Evolutionary conservation across 2,113 vertebrate species (phyloP).

Genomic region (Rhadina sibilatrix): DNA sequence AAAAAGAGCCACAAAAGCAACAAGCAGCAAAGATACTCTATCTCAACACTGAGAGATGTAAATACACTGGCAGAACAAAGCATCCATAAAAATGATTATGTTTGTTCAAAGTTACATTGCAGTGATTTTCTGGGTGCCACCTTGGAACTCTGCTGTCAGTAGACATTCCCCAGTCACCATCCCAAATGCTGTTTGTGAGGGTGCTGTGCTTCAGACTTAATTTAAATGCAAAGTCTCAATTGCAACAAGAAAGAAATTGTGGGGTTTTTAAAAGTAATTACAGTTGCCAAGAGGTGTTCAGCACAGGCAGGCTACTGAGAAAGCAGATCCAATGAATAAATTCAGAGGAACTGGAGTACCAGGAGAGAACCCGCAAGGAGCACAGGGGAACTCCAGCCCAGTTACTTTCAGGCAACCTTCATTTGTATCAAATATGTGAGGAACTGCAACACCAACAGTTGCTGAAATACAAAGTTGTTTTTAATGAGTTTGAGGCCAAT

Average conservation of each 20-base stretch:
- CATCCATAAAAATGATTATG: not conserved
- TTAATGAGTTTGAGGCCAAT: not conserved
- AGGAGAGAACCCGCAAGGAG: not conserved
- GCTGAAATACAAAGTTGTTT: not conserved
- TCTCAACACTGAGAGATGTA: not conserved
- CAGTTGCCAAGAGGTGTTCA: not conserved
- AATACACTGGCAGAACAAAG: not conserved
- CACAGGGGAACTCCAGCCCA: not conserved
- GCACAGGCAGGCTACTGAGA: not conserved
- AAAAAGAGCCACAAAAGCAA: not conserved
- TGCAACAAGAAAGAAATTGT: not conserved
- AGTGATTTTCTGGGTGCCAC: not conserved
- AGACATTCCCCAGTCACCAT: not conserved
- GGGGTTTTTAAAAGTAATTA: not conserved
- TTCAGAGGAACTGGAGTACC: not conserved
- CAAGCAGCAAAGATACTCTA: not conserved
- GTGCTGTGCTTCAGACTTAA: not conserved
- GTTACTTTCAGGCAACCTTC: not conserved
- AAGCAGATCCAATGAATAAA: not conserved
- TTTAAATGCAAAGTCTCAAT: not conserved
- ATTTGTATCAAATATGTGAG: not conserved
- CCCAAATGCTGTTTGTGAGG: not conserved
- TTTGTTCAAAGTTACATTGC: not conserved
- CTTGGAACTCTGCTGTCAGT: not conserved
- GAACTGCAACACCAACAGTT: not conserved